Base-by-base conservation (phyloP, 2,888 invertebrate species). In the Nebria salina region DNA sequence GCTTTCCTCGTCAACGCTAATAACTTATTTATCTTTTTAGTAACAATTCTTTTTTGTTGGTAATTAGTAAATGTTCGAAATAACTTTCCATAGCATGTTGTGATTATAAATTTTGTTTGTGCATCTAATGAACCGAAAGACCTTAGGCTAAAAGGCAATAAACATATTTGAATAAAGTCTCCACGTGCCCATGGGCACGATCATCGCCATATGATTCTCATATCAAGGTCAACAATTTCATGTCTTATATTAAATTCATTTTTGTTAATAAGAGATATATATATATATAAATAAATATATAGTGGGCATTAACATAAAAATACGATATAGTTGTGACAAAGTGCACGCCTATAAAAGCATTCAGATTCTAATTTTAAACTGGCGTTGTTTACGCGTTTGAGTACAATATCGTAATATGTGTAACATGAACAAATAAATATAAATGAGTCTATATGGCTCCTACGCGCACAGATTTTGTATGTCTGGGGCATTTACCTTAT, bases 331-430 rank as follows among this genome's bases (percentile, higher is more conserved):
- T 79, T 80, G 75, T 80, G 72, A 72, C 80, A 80, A 80, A 80
- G 80, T 80, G 72, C 80, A 80, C 68, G 75, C 70, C 65, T 65
- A 70, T 34, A 70, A 70, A 70, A 41, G 7, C 72, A 25, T 54
- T 54, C 26, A 80, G 75, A 70, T 80, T 20, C 80, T 80, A 80
- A 80, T 75, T 80, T 80, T 80, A 80, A 80, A 80, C 80, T 75
- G 54, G 54, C 54, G 75, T 80, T 80, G 80, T 80, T 80, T 80
- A 80, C 75, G 25, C 41, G 20, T 34, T 25, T 8, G 64, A 54
- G 54, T 34, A 34, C 34, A 34, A 34, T 34, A 34, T 34, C 34
- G 79, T 79, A 74, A 79, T 68, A 78, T 79, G 74, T 79, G 75
- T 79, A 74, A 79, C n/a, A 76, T 20, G 65, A 74, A 54, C 54